phyloP scores from a whole-genome alignment of 1,140 invertebrate genomes.

The Battus philenor region DNA sequence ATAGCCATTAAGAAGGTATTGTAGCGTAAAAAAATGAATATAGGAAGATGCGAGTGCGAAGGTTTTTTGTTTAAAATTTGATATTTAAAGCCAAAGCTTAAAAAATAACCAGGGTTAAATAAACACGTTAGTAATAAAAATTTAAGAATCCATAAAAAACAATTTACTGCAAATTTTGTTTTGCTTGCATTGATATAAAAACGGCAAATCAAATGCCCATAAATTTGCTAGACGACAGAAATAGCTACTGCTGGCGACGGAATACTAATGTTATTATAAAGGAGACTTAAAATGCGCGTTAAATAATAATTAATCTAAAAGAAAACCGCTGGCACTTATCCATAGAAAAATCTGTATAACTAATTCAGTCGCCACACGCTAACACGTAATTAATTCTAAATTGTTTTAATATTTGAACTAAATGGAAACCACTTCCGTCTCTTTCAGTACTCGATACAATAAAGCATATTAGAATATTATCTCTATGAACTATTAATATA shows the following conservation, averaged over 20 bases:
- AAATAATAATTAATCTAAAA: constrained; percentile 73
- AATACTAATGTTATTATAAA: constrained; percentile 61
- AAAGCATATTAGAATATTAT: too few species aligned
- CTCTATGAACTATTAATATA: too few species aligned
- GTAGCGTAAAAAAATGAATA: too few species aligned
- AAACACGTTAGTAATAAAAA: constrained; percentile 11
- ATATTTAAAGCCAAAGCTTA: too few species aligned
- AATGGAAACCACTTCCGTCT: too few species aligned
- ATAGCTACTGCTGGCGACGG: constrained; percentile 39
- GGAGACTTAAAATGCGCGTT: constrained; percentile 60
- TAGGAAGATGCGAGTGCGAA: too few species aligned
- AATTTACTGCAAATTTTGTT: constrained; percentile 44
- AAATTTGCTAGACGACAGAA: constrained; percentile 49
- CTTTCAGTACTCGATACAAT: background rate
- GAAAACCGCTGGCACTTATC: constrained; percentile 56
- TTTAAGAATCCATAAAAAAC: constrained; percentile 39
- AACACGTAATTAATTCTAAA: too few species aligned
- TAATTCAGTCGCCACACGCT: background rate
- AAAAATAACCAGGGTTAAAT: too few species aligned
- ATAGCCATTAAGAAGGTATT: too few species aligned
- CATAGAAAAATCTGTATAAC: constrained; percentile 44
- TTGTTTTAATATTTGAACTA: too few species aligned
- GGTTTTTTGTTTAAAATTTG: too few species aligned
- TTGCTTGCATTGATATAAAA: constrained; percentile 51
- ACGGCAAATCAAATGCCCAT: constrained; percentile 65